A percentile compares a stretch with the other conserved stretches of the same genome.
Conservation (phyloP, 2,888 invertebrate genomes). For the Dryobota labecula region DNA sequence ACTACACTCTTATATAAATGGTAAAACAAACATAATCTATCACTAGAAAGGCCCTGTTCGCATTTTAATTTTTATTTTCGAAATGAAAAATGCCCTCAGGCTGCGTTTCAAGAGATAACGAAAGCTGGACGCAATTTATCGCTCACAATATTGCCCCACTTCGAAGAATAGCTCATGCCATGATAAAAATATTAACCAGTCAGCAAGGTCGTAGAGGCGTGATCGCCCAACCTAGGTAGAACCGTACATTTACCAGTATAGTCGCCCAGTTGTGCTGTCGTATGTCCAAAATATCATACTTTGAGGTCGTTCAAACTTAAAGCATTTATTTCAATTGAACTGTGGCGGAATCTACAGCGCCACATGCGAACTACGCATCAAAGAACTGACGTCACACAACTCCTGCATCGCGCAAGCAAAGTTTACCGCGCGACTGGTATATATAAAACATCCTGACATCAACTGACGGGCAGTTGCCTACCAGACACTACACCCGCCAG, state of each 20-base stretch:
- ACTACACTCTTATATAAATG: constrained; percentile 15
- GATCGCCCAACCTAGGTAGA: neutral
- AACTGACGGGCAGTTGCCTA: too few relatives aligned
- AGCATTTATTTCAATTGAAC: too few relatives aligned
- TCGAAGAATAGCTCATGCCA: too few relatives aligned
- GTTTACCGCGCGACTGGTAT: too few relatives aligned
- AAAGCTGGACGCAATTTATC: constrained; percentile 10
- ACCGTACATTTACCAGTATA: neutral
- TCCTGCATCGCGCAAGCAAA: too few relatives aligned
- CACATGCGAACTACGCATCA: too few relatives aligned
- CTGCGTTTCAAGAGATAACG: constrained; percentile 32
- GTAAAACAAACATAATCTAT: constrained; percentile 20
- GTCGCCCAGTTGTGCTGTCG: neutral
- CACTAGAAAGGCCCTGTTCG: constrained; percentile 2
- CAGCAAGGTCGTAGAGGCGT: neutral
- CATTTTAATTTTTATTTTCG: constrained; percentile 3
- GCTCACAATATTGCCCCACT: neutral
- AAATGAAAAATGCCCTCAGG: constrained; percentile 20
- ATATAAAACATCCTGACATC: too few relatives aligned
- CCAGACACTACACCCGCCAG: too few relatives aligned
- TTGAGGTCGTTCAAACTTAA: too few relatives aligned
- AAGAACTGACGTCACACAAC: too few relatives aligned
- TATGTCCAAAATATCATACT: neutral
- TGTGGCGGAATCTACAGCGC: too few relatives aligned
- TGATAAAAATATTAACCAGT: neutral